Evolutionary conservation across 2,113 vertebrate species (phyloP).

Genomic region (Arizona elegans): DNA sequence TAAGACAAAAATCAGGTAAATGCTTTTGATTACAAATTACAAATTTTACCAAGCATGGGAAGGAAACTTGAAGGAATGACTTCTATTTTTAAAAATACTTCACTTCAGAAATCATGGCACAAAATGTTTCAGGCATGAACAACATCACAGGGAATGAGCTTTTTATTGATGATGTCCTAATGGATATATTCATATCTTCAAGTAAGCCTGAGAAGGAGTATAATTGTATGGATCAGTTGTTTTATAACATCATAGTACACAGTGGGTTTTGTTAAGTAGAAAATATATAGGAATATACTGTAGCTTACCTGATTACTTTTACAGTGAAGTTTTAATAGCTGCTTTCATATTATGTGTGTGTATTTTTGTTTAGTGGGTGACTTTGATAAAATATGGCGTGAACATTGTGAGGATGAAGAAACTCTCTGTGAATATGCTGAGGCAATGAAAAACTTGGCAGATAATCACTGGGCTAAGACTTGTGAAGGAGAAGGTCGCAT

Average conservation of each 20-base stretch:
- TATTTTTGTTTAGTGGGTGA: slow-evolving; percentile 84
- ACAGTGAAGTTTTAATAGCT: neutral
- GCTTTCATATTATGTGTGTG: slow-evolving; percentile 37
- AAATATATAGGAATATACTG: neutral
- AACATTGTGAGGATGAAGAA: slow-evolving; percentile 96
- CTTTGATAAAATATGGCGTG: slow-evolving; percentile 97
- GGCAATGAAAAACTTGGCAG: slow-evolving; percentile 97
- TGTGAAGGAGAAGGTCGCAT: slow-evolving; percentile 95
- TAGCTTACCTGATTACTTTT: neutral
- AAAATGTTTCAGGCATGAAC: neutral
- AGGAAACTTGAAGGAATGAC: slow-evolving; percentile 39
- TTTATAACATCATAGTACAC: neutral
- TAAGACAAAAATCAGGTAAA: slow-evolving; percentile 10
- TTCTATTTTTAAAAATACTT: neutral
- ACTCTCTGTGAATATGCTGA: slow-evolving; percentile 94
- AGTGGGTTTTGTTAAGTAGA: neutral
- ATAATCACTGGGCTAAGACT: slow-evolving; percentile 94
- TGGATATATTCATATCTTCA: neutral
- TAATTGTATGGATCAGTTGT: neutral
- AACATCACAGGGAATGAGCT: neutral
- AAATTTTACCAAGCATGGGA: neutral
- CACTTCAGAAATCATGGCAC: neutral
- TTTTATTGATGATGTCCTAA: neutral
- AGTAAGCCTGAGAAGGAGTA: neutral
- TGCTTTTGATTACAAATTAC: neutral